Evolutionary conservation across 2,888 invertebrate species (phyloP), one percentile per base, ranked within the genome.

Genomic region (Ophraella communa): DNA sequence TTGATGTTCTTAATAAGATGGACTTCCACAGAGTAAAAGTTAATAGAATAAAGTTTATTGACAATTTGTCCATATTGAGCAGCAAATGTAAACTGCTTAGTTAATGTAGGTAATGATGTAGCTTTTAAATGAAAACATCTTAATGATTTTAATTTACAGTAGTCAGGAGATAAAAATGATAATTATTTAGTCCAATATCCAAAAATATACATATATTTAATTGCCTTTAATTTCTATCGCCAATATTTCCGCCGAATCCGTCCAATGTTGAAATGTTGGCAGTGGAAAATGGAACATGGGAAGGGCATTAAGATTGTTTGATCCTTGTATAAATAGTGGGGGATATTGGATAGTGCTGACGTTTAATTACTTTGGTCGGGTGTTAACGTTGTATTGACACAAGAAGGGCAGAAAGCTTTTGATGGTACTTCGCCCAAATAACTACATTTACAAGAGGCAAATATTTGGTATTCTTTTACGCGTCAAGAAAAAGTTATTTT

Each of bases 271-370:
- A 56, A 52, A 59, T 52, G 60, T 52, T 42, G 21, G 44, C 24
- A 44, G 23, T 60, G 14, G 60, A 65, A 70, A 69, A 67, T 64
- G 67, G 56, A 65, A 72, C 72, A 72, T 63, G 72, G 62, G 64
- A 72, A 72, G 62, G 55, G 72, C 72, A 72, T 72, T 72, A 72
- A 66, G 66, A 63, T 64, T 51, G 65, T 42, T 59, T 23, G 23
- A 52, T 20, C 30, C 68, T 67, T 67, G 68, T 53, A 61, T 63
- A 64, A 56, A 64, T 60, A 64, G 49, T 44, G 56, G 49, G 57
- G 57, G 60, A 64, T 66, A 66, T 55, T 51, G 53, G 66, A 65
- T 66, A 70, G 65, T 69, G 65, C 57, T 58, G 64, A 65, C 65
- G 62, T 66, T 66, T 71, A 70, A 71, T 71, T 71, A 66, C 61